A percentile compares a stretch with the other conserved stretches of the same genome.
Conservation (phyloP, 1,140 invertebrate genomes). For the Tetragonula clypearis region DNA sequence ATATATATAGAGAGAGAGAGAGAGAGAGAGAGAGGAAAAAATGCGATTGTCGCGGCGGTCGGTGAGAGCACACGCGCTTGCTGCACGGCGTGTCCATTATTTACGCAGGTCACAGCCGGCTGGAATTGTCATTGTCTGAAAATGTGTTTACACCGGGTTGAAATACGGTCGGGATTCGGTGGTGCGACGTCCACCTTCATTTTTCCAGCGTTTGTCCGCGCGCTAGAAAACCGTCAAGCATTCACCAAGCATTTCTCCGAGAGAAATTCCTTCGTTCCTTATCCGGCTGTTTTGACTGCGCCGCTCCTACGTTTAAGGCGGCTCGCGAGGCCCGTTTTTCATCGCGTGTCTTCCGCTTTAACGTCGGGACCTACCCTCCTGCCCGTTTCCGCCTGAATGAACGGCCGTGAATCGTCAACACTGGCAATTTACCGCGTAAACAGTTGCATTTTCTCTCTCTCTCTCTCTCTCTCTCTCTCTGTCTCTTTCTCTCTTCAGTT, state of each 20-base stretch:
- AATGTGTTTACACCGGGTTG: constrained; percentile 58
- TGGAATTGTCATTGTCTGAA: constrained; percentile 57
- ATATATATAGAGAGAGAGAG: too few species aligned
- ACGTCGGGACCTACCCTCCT: constrained; percentile 21
- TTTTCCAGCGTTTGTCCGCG: constrained; percentile 61
- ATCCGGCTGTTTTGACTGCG: too few species aligned
- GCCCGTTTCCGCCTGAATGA: constrained; percentile 18
- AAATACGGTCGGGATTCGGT: constrained; percentile 64
- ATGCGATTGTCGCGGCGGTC: constrained; percentile 2
- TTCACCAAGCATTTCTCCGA: too few species aligned
- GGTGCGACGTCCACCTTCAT: constrained; percentile 59
- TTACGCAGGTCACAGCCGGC: constrained; percentile 44
- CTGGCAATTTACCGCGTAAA: constrained; percentile 46
- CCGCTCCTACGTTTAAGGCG: not conserved
- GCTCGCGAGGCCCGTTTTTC: constrained; percentile 31
- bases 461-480: too few species aligned
- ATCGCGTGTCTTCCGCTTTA: constrained; percentile 32
- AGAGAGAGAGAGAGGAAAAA: constrained; percentile 15
- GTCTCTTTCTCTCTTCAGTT: too few species aligned
- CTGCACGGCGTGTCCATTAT: constrained; percentile 58
- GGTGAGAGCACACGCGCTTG: constrained; percentile 7
- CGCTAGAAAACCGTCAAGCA: not conserved
- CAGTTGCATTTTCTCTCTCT: constrained; percentile 11
- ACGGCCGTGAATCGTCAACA: constrained; percentile 39
- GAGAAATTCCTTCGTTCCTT: not conserved